These are phyloP conservation scores for Megalops atlanticus DNA, from an alignment of 2,113 vertebrate genomes.

Conservation along the genomic window DNA sequence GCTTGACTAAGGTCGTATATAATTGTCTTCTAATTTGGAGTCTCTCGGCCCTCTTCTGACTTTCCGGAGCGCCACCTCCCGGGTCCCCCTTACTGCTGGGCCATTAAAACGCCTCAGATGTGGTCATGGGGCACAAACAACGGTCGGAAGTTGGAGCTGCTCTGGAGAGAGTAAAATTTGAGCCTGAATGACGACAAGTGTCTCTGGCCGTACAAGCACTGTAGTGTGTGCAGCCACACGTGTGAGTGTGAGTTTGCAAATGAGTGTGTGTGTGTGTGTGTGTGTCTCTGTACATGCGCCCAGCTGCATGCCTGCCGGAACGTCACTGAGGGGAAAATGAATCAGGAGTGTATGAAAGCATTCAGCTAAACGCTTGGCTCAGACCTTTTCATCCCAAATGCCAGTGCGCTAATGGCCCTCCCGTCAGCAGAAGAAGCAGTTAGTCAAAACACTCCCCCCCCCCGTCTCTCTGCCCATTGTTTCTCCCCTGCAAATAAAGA, in stretches of 20 bases:
- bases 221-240: neutral
- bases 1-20: conserved; percentile 15
- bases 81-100: neutral
- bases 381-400: conserved; percentile 40
- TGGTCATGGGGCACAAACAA: neutral
- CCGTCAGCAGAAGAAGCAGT: conserved; percentile 58
- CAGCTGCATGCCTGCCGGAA: conserved; percentile 26
- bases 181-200: too few relatives aligned
- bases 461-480: conserved; percentile 59
- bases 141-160: neutral
- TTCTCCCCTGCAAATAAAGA: conserved; percentile 60
- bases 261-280: conserved; percentile 5
- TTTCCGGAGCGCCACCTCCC: conserved; percentile 4
- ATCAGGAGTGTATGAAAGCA: conserved; percentile 54
- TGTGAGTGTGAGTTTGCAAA: neutral
- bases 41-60: neutral
- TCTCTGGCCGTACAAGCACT: too few relatives aligned
- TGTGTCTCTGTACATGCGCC: neutral
- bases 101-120: neutral
- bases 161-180: too few relatives aligned
- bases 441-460: conserved; percentile 59
- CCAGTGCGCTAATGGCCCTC: conserved; percentile 62
- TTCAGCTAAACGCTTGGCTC: conserved; percentile 57
- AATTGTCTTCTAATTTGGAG: conserved; percentile 15
- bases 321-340: conserved; percentile 48